These are phyloP conservation scores for Halcyon leucocephala DNA, from an alignment of 2,797 vertebrate genomes.

Conservation along the genomic window DNA sequence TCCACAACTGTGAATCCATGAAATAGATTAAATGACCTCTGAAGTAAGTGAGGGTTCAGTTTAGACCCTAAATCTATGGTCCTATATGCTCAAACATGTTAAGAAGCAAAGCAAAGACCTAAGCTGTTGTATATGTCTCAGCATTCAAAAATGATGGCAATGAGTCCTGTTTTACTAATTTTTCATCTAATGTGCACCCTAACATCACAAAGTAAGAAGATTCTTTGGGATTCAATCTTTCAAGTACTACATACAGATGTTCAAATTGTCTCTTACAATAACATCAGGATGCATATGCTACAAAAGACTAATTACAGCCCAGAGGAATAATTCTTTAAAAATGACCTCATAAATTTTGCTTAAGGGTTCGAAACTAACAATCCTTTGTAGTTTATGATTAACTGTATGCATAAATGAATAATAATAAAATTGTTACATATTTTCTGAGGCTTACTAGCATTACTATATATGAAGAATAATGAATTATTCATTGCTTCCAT, in stretches of 20 bases:
- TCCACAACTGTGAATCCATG: background rate
- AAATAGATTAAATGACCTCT: background rate
- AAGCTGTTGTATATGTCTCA: background rate
- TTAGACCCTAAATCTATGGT: background rate
- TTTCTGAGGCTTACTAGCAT: constrained; percentile 35
- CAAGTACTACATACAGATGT: constrained; percentile 46
- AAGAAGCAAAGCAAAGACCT: background rate
- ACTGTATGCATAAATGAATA: constrained; percentile 81
- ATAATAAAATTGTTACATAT: constrained; percentile 78
- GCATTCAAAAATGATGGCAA: background rate
- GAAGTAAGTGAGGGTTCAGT: background rate
- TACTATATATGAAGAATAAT: background rate
- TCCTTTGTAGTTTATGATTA: constrained; percentile 79
- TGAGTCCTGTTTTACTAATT: background rate
- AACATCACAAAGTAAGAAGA: constrained; percentile 7
- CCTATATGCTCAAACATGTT: background rate
- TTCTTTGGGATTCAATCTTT: constrained; percentile 43
- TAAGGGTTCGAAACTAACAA: constrained; percentile 64
- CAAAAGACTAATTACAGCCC: constrained; percentile 84
- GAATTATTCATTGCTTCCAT: constrained; percentile 24
- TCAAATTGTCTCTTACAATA: constrained; percentile 67
- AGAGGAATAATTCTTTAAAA: constrained; percentile 81
- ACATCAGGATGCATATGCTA: constrained; percentile 76
- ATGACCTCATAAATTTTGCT: constrained; percentile 76
- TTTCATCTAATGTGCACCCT: background rate